A percentile compares a stretch with the other conserved stretches of the same genome.
Evolutionary conservation across 2,888 invertebrate species (phyloP).

Genomic region (Dasypolia templi): DNA sequence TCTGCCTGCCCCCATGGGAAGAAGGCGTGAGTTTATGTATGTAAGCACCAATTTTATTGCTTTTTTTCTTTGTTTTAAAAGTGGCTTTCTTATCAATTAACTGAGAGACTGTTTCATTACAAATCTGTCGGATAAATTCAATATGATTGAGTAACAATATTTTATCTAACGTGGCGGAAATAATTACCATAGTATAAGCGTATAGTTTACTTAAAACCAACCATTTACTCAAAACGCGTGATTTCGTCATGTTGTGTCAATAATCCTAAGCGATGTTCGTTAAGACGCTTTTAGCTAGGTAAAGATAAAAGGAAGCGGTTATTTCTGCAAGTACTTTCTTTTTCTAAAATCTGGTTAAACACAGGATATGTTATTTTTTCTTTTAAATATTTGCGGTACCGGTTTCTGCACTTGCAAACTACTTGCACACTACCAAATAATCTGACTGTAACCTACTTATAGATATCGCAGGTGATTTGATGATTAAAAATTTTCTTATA

Average conservation of each 20-base stretch:
- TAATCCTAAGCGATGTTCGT: slow-evolving; percentile 32
- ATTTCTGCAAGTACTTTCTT: slow-evolving; percentile 40
- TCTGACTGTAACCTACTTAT: too few species aligned
- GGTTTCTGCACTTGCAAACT: slow-evolving; percentile 22
- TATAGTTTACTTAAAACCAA: slow-evolving; percentile 70
- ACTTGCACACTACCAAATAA: background rate
- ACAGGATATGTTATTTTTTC: slow-evolving; percentile 9
- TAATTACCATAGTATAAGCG: slow-evolving; percentile 66
- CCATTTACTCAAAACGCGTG: slow-evolving; percentile 61
- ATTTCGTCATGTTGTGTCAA: slow-evolving; percentile 60
- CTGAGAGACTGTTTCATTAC: slow-evolving; percentile 32
- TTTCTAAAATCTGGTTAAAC: slow-evolving; percentile 27
- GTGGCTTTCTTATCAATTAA: slow-evolving; percentile 24
- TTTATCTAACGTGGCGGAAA: slow-evolving; percentile 71
- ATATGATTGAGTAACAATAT: slow-evolving; percentile 67
- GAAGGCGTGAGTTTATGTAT: too few species aligned
- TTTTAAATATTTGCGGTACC: background rate
- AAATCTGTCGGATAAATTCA: slow-evolving; percentile 24
- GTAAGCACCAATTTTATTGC: background rate
- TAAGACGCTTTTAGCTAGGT: slow-evolving; percentile 15
- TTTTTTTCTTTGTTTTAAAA: background rate
- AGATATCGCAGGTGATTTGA: background rate
- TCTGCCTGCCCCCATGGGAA: too few species aligned
- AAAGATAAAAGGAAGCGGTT: slow-evolving; percentile 37
- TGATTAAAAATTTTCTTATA: too few species aligned